phyloP scores from a whole-genome alignment of 2,888 invertebrate species.

The Protophormia terraenovae region DNA sequence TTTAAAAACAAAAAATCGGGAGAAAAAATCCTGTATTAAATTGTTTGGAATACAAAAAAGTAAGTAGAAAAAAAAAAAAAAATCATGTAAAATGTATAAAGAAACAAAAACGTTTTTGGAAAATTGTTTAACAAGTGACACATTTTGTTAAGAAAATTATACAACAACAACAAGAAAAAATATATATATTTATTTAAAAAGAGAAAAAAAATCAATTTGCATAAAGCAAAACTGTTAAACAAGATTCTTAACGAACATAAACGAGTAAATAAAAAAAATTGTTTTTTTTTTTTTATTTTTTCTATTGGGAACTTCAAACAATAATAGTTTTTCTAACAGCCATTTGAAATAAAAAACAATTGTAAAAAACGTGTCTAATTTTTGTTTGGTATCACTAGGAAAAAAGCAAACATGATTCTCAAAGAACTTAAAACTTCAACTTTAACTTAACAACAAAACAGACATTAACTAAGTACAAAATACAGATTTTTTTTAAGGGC shows the following conservation, averaged over 20 bases:
- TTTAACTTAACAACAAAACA: background rate
- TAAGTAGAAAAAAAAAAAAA: slow-evolving; percentile 19
- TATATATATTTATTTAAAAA: background rate
- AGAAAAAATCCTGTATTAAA: slow-evolving; percentile 54
- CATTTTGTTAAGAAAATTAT: slow-evolving; percentile 63
- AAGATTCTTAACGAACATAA: slow-evolving; percentile 62
- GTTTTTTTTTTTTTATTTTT: slow-evolving; percentile 10
- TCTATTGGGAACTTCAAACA: slow-evolving; percentile 22
- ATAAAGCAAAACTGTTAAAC: slow-evolving; percentile 64
- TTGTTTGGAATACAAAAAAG: slow-evolving; percentile 20
- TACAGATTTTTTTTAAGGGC: slow-evolving; percentile 57
- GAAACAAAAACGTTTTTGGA: slow-evolving; percentile 49
- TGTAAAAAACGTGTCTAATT: slow-evolving; percentile 64
- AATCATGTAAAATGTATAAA: slow-evolving; percentile 25
- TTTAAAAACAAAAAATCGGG: background rate
- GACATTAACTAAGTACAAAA: background rate
- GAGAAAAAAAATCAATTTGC: slow-evolving; percentile 61
- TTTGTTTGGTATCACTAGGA: slow-evolving; percentile 37
- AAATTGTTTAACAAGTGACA: slow-evolving; percentile 70
- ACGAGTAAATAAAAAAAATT: slow-evolving; percentile 22
- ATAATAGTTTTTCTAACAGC: slow-evolving; percentile 36
- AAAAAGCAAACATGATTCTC: slow-evolving; percentile 52
- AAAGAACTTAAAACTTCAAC: slow-evolving; percentile 54
- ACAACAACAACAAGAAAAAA: slow-evolving; percentile 23
- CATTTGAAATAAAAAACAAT: background rate